A percentile compares a stretch with the other conserved stretches of the same genome.
Evolutionary conservation across 2,888 invertebrate species (phyloP).

Genomic region (Sarcophaga caerulescens): DNA sequence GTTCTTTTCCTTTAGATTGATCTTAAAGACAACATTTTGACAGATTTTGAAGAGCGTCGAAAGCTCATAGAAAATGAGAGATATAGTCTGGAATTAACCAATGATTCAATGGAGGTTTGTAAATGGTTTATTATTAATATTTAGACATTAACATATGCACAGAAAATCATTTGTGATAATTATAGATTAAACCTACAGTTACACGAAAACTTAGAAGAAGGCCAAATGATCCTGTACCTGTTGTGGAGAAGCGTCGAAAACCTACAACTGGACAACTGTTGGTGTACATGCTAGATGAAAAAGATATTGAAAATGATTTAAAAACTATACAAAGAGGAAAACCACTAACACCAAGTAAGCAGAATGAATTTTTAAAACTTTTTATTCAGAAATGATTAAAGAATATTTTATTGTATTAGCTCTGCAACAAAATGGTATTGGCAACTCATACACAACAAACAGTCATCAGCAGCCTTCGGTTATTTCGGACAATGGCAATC

Average conservation of each 20-base stretch:
- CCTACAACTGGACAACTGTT: conserved; percentile 92
- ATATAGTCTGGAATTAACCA: conserved; percentile 93
- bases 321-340: conserved; percentile 88
- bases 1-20: conserved; percentile 82
- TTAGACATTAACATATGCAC: not conserved
- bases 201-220: conserved; percentile 95
- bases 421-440: conserved; percentile 81
- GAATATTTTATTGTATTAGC: conserved; percentile 69
- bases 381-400: not conserved
- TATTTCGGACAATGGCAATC: conserved; percentile 79
- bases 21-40: conserved; percentile 92
- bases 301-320: conserved; percentile 93
- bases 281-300: conserved; percentile 92
- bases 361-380: not conserved
- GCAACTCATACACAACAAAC: conserved; percentile 66
- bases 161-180: conserved; percentile 44
- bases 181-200: conserved; percentile 94
- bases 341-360: conserved; percentile 81
- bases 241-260: conserved; percentile 92
- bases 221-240: conserved; percentile 96
- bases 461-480: conserved; percentile 72
- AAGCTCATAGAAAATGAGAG: conserved; percentile 94
- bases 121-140: not conserved
- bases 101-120: conserved; percentile 90
- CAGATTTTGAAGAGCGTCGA: conserved; percentile 96